phyloP scores from a whole-genome alignment of 53 echinoderm and acorn worm species.

The Henricia sp. region DNA sequence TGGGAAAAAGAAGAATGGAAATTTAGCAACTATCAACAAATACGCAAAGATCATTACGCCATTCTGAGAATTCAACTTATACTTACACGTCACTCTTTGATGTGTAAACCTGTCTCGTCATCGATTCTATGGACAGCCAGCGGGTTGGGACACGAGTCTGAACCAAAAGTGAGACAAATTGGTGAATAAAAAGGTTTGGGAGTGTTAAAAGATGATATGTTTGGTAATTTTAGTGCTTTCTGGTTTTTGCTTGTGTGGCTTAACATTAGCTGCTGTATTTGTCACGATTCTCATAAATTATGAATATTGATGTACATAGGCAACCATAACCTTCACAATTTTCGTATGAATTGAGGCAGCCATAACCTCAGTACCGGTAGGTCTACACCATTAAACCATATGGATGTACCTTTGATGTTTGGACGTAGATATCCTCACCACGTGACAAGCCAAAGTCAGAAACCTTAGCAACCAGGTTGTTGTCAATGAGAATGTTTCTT shows the following conservation, averaged over 20 bases:
- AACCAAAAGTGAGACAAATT: neutral
- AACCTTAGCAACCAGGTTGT: conserved; percentile 43
- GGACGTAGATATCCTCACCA: conserved; percentile 52
- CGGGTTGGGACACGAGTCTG: conserved; percentile 16
- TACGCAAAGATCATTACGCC: neutral
- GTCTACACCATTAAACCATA: neutral
- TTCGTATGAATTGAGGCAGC: neutral
- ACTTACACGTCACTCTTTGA: conserved; percentile 52
- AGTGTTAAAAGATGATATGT: neutral
- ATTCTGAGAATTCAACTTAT: neutral
- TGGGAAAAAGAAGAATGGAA: neutral
- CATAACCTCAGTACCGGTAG: neutral
- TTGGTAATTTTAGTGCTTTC: neutral
- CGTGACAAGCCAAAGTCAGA: conserved; percentile 61
- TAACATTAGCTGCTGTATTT: neutral
- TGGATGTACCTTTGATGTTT: conserved; percentile 32
- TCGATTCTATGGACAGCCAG: conserved; percentile 31
- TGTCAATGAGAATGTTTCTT: conserved; percentile 55
- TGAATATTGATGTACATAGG: neutral
- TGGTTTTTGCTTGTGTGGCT: neutral
- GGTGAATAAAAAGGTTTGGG: neutral
- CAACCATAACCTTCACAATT: neutral
- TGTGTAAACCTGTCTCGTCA: neutral
- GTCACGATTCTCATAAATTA: neutral
- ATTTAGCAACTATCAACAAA: too few species aligned